Evolutionary conservation across 2,113 vertebrate genomes (phyloP), one percentile per base, ranked within the genome.

Genomic region (Dipodomys spectabilis): DNA sequence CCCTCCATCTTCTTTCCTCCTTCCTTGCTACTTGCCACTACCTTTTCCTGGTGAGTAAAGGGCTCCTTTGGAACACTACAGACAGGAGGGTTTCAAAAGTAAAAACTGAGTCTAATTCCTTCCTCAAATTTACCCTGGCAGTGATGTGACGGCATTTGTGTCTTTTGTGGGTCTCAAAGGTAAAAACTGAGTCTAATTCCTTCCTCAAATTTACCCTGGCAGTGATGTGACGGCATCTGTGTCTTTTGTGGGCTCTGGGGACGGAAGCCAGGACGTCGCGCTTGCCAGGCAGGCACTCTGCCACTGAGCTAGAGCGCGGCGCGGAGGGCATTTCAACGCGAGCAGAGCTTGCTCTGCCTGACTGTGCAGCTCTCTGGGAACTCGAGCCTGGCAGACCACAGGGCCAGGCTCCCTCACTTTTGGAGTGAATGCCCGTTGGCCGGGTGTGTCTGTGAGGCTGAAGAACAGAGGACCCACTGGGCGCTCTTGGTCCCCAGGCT

Each of bases 381-480:
- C 49, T 49, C 10, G 8, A 12, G 49, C 1, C 49, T 49, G 49
- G 39, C 39, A 39, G 39, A 39, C 39, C 39, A 39, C 39, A 39
- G 39, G 39, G 39, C 5, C 39, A 39, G 39, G 39, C 39, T 39
- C 39, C 39, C 39, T 39, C 39, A 39, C 39, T 39, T 39, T 39
- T 39, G 3, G 39, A 39, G 39, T 39, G 39, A 39, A 39, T 39
- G 39, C 49, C 49, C 49, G 9, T 49, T 12, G 49, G 49, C 12
- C 49, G 10, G 49, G 49, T 49, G 49, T 49, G 49, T 49, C 49
- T 49, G 49, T 78, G 72, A 82, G 32, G 89, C 62, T 82, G 57
- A 82, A 78, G 97, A 93, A 93, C 89, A 83, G 93, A 49, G 10
- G 49, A 49, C 49, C 49, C 12, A 12, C 49, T 12, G 49, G 49